Percentiles rank a stretch among this genome's conserved stretches.
phyloP scores from a whole-genome alignment of 2,113 vertebrate species.

The Heterocephalus glaber region DNA sequence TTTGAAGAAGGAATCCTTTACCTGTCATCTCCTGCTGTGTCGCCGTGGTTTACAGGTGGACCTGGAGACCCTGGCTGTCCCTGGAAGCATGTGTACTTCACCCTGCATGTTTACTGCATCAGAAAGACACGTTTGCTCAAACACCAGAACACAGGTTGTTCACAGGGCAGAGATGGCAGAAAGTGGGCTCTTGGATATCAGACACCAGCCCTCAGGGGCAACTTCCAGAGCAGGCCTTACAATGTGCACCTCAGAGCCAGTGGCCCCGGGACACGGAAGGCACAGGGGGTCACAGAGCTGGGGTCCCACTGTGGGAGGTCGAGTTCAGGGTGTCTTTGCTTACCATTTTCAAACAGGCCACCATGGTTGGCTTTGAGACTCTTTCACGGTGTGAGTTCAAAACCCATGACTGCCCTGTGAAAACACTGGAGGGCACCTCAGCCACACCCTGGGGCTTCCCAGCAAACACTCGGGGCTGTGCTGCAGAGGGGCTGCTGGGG shows the following conservation, averaged over 20 bases:
- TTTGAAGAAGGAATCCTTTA: not conserved
- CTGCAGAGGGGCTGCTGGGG: not conserved
- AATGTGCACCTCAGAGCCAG: not conserved
- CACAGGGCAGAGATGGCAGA: not conserved
- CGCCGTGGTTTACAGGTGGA: not conserved
- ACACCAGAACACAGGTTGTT: not conserved
- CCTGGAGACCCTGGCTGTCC: not conserved
- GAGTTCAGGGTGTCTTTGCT: not conserved
- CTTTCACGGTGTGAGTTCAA: not conserved
- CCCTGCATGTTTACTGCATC: not conserved
- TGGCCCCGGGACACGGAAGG: not conserved
- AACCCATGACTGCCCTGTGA: not conserved
- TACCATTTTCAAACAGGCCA: not conserved
- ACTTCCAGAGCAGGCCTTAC: not conserved
- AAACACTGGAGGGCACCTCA: fast-evolving
- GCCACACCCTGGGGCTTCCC: not conserved
- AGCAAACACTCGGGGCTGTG: not conserved
- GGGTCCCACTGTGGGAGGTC: not conserved
- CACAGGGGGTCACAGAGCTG: not conserved
- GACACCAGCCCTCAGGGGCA: not conserved
- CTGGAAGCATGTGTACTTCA: not conserved
- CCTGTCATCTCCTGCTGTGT: not conserved
- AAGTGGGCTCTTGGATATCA: not conserved
- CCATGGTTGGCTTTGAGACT: not conserved
- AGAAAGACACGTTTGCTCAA: constrained; percentile 24